Conservation (phyloP, 1,140 invertebrate genomes). For the Drosophila biarmipes region DNA sequence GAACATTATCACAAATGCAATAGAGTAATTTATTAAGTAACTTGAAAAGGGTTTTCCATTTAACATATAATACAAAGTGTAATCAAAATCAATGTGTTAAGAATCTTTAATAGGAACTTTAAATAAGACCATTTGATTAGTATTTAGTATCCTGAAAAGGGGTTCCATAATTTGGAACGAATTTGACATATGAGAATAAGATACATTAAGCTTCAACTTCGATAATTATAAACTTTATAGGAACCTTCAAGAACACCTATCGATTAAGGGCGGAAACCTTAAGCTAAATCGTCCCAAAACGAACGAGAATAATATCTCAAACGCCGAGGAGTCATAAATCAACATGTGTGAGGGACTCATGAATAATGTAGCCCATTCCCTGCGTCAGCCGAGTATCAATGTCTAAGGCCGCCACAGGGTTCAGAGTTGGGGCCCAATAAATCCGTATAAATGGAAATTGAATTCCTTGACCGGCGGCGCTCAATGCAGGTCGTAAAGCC, state of each 20-base stretch:
- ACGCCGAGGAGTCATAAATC: neutral
- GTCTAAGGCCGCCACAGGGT: constrained; percentile 5
- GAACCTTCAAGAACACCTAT: neutral
- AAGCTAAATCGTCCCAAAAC: no score
- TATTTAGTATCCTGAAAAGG: no score
- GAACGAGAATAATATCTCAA: neutral
- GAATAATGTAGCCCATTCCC: constrained; percentile 12
- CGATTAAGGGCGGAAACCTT: no score
- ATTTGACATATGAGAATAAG: no score
- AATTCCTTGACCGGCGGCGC: constrained; percentile 38
- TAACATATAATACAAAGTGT: no score
- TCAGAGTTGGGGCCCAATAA: constrained; percentile 25
- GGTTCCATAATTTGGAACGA: no score
- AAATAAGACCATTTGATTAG: no score
- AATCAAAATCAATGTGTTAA: no score
- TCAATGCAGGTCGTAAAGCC: constrained; percentile 30
- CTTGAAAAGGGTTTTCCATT: no score
- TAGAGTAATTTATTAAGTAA: no score
- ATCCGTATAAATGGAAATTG: constrained; percentile 44
- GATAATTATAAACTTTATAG: neutral
- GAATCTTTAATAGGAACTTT: no score
- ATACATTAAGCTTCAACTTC: neutral
- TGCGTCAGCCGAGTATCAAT: neutral
- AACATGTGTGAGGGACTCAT: neutral
- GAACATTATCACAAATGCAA: no score